Base-by-base conservation (phyloP, 37 sponge, comb jelly and placozoan genomes). In the Tethya wilhelma region DNA sequence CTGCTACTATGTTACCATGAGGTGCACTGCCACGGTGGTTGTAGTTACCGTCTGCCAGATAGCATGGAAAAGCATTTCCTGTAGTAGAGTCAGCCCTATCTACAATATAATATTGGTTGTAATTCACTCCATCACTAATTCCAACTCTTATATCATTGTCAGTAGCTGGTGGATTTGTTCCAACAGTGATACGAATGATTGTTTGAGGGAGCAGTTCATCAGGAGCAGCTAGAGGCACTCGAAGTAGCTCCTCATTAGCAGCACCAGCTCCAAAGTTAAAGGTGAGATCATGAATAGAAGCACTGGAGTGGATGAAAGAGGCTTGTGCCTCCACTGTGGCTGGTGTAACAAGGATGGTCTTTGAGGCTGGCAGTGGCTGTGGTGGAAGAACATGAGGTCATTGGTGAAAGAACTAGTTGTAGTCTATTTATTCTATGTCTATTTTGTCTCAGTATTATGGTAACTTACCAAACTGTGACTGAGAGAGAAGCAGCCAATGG, bases 241-340 rank as follows among this genome's bases (percentile, higher is more conserved):
- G 45, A 4, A 71, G 29, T 3, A 71, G 72, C 45, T 71, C 42
- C 45, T 71, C 72, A 3, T 46, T 28, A 5, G 43, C 44, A 25
- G 53, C 29, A 41, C 72, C 72, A 25, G 11, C 6, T 19, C 72
- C 14, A 71, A 71, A 71, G 4, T 30, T 25, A 45, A 71, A 41
- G 45, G 45, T 38, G n/a, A n/a, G n/a, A 30, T 37, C 42, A 37
- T 43, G 19, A 28, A 71, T 71, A 37, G 72, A 41, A 19, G 72
- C 72, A 71, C 72, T 71, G 25, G 72, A 71, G 42, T 71, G 41
- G 45, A 71, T 71, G 53, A 71, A 71, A 19, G 9, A 38, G 9
- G 72, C 72, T 41, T 38, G 31, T 23, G 37, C 37, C 17, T 30
- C 17, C 2, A 71, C 45, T 41, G 38, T 71, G 53, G 2, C 43